A percentile compares a stretch with the other conserved stretches of the same genome.
phyloP scores from a whole-genome alignment of 1,140 invertebrate species.

The Ylistrum balloti region DNA sequence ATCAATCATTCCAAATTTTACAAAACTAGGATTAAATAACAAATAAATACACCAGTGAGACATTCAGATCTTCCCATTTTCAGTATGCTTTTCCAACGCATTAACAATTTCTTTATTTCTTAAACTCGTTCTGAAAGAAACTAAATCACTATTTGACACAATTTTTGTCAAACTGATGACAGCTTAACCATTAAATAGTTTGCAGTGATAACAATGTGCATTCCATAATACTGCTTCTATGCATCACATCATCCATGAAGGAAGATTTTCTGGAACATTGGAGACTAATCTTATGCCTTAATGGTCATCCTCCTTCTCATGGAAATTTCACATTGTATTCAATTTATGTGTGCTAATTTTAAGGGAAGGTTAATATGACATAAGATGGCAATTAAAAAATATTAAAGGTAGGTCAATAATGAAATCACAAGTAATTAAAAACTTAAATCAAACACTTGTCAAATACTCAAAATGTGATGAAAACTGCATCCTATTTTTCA shows the following conservation, averaged over 20 bases:
- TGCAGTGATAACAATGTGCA: not conserved
- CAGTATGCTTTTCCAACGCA: conserved; percentile 6
- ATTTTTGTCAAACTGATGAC: not conserved
- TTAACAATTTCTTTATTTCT: conserved; percentile 9
- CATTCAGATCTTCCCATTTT: not conserved
- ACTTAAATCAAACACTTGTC: no score
- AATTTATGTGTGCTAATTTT: no score
- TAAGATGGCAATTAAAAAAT: no score
- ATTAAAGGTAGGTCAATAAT: no score
- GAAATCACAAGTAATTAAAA: no score
- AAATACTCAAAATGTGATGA: no score
- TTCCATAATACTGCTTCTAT: not conserved
- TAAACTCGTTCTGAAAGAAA: not conserved
- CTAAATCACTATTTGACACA: not conserved
- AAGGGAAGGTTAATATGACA: no score
- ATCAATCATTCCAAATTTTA: conserved; percentile 8
- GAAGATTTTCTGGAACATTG: no score
- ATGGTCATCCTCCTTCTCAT: not conserved
- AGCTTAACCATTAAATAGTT: not conserved
- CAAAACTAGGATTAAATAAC: conserved; percentile 29
- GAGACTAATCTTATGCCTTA: no score
- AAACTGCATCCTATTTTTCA: no score
- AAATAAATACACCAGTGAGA: not conserved
- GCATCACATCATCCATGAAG: no score
- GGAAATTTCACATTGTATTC: not conserved